A percentile compares a stretch with the other conserved stretches of the same genome.
Evolutionary conservation across 2,797 vertebrate genomes (phyloP).

Genomic region (Leuciscus waleckii): DNA sequence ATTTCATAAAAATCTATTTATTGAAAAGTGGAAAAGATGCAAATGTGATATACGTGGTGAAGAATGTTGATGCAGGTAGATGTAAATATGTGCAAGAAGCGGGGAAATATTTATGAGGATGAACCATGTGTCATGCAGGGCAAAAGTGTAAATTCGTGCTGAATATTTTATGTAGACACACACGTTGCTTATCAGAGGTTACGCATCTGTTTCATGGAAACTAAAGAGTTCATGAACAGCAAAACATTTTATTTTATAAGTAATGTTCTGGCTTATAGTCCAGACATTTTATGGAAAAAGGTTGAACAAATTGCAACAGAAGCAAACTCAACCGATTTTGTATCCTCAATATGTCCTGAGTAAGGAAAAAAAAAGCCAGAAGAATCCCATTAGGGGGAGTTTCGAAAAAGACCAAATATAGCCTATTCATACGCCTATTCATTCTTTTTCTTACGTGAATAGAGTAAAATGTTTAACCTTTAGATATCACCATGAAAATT

Average conservation of each 20-base stretch:
- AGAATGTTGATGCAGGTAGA: not conserved
- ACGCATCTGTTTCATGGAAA: not conserved
- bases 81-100: not conserved
- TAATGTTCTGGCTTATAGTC: too few relatives aligned
- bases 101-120: not conserved
- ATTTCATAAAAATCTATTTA: conserved; percentile 7
- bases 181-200: not conserved
- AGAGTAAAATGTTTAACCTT: too few relatives aligned
- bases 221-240: not conserved
- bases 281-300: too few relatives aligned
- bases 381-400: too few relatives aligned
- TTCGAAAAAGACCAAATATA: too few relatives aligned
- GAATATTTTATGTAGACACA: not conserved
- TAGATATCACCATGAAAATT: too few relatives aligned
- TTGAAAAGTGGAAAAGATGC: not conserved
- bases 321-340: too few relatives aligned
- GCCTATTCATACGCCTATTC: too few relatives aligned
- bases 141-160: not conserved
- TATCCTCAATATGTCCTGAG: too few relatives aligned
- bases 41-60: not conserved
- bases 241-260: not conserved
- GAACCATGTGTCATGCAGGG: not conserved
- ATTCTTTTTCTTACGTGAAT: too few relatives aligned
- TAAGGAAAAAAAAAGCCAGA: too few relatives aligned
- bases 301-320: too few relatives aligned